Evolutionary conservation across 2,113 vertebrate species (phyloP).

Genomic region (Myotis lucifugus): DNA sequence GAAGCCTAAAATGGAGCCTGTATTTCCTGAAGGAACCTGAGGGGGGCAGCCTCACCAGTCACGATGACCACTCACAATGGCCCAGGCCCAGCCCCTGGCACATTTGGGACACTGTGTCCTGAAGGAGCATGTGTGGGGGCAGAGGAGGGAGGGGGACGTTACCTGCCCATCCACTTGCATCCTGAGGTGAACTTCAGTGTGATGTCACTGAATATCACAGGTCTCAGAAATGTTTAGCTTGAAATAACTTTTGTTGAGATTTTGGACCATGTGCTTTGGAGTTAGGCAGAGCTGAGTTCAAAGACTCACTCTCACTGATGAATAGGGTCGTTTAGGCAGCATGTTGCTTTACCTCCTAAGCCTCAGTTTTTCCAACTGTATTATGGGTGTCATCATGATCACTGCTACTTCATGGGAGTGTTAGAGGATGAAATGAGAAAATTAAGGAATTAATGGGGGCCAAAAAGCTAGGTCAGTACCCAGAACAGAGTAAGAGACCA

Average conservation of each 20-base stretch:
- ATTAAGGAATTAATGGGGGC: neutral
- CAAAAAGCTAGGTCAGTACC: neutral
- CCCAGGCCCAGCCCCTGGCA: neutral
- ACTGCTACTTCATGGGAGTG: neutral
- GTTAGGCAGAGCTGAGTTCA: neutral
- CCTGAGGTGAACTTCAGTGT: neutral
- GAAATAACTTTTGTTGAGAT: neutral
- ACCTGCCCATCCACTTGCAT: neutral
- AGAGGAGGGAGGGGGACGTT: neutral
- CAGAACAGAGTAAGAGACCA: neutral
- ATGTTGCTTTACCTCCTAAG: neutral
- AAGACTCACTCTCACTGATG: neutral
- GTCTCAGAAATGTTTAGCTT: neutral
- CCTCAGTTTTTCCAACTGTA: neutral
- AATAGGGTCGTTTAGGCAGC: neutral
- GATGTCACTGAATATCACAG: neutral
- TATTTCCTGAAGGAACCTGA: neutral
- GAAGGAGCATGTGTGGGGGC: neutral
- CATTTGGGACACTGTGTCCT: neutral
- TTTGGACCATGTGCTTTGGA: neutral
- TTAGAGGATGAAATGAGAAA: neutral
- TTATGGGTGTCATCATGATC: neutral
- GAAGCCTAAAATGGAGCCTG: neutral
- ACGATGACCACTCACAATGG: fast-evolving
- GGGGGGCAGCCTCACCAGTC: neutral